Base-by-base conservation (phyloP, 2,113 vertebrate species). In the Triplophysa rosa region DNA sequence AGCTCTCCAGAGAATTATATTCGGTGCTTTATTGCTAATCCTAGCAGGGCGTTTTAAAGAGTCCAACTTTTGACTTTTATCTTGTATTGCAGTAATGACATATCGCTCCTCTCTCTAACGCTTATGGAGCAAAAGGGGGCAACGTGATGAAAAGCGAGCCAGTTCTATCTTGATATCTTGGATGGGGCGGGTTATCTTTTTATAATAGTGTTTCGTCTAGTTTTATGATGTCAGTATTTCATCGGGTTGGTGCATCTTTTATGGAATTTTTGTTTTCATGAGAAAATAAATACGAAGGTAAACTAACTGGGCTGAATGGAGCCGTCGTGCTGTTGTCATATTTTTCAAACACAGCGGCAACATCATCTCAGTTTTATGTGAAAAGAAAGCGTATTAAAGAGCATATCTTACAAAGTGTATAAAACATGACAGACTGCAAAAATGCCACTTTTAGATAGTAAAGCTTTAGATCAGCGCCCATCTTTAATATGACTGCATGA, bases 11-110 rank as follows among this genome's bases (percentile, higher is more conserved):
- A 92, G 94, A 95, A 94, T 93, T 93, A 92, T 90, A 91, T 93
- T 91, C 91, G 93, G 93, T 95, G 95, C 93, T 94, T 95, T 95
- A 95, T 94, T 93, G 93, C 96, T 97, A 98, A 98, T 98, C 96
- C 89, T 71, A 86, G 87, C 87, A 77, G 87, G 87, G 70, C 80
- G 88, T 80, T 83, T 91, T 90, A 89, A 91, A 91, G 87, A 89
- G 86, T 87, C 86, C 67, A 64, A 78, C 87, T 80, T 52, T 26
- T 91, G 87, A 91, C 91, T 92, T 92, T 91, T 92, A 93, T 91
- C 91, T 92, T 86, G 88, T 89, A 88, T 89, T 90, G 90, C 88
- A 84, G 87, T 85, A 88, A 86, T 91, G 91, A 92, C 89, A 89
- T 87, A 92, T 90, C 88, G 88, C 77, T 80, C 83, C 82, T 90